Evolutionary conservation across 2,797 vertebrate genomes (phyloP).

Genomic region (Phataginus tricuspis): DNA sequence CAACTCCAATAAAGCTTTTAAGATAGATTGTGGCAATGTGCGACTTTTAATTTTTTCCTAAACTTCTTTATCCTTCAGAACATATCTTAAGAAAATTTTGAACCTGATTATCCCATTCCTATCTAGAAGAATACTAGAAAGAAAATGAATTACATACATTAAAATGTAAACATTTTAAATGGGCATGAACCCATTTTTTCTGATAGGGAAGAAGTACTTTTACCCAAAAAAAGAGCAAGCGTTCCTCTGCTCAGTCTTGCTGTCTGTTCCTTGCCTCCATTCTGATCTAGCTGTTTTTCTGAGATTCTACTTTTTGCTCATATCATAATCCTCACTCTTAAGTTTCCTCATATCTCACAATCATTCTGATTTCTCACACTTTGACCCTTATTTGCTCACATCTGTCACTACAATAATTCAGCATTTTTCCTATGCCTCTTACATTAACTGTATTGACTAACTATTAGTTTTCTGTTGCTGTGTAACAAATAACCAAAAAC

Average conservation of each 20-base stretch:
- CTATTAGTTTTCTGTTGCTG: not conserved
- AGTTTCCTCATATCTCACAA: not conserved
- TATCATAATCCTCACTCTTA: not conserved
- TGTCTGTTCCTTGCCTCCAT: not conserved
- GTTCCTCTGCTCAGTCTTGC: not conserved
- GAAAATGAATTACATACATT: not conserved
- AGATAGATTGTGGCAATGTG: not conserved
- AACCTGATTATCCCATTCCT: not conserved
- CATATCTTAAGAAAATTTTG: conserved; percentile 3
- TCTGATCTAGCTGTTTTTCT: not conserved
- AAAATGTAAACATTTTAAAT: conserved; percentile 30
- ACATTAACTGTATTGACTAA: not conserved
- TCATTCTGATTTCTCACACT: not conserved
- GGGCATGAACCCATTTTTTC: not conserved
- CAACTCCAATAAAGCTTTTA: conserved; percentile 45
- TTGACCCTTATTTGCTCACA: not conserved
- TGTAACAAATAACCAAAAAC: not conserved
- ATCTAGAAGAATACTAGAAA: not conserved
- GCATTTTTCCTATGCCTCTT: not conserved
- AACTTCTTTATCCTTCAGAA: not conserved
- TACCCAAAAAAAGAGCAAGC: not conserved
- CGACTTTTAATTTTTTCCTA: not conserved
- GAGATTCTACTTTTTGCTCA: not conserved
- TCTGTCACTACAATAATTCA: not conserved
- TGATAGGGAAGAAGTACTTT: not conserved